Percentiles rank a stretch among this genome's conserved stretches.
Conservation (phyloP, 2,113 vertebrate species). For the Balaeniceps rex region DNA sequence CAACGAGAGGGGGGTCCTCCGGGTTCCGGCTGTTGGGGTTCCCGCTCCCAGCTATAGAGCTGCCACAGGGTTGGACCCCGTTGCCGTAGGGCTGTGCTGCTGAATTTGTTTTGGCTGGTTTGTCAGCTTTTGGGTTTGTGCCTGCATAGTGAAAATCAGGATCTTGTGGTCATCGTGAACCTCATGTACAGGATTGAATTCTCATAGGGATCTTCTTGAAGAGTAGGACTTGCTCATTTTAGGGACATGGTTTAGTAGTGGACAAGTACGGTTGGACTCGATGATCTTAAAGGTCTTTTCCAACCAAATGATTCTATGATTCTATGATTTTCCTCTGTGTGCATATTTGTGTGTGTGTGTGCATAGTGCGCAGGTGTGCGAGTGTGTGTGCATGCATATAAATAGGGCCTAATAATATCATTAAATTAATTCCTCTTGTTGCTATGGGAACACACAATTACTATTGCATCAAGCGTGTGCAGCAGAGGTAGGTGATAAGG, state of each 20-base stretch:
- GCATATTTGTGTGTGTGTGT: no score
- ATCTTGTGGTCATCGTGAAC: not conserved
- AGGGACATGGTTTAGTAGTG: no score
- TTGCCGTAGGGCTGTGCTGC: not conserved
- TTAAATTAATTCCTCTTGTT: constrained; percentile 3
- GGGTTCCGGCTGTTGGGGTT: not conserved
- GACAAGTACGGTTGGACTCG: no score
- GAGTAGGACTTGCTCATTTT: not conserved
- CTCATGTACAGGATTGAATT: not conserved
- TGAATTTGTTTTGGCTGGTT: not conserved
- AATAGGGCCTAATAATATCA: not conserved
- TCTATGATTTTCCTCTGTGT: not conserved
- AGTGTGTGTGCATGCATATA: not conserved
- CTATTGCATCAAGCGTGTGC: not conserved
- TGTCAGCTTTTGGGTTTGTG: not conserved
- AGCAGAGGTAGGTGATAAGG: not conserved
- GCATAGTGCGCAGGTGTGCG: not conserved
- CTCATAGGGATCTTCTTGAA: not conserved
- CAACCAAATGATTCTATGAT: no score
- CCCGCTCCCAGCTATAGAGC: not conserved
- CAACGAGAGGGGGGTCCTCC: rapidly evolving
- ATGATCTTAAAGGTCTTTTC: no score
- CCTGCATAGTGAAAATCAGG: not conserved
- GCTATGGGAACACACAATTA: not conserved
- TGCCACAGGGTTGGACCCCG: rapidly evolving